Evolutionary conservation across 2,797 vertebrate species (phyloP).

Genomic region (Ceryle rudis): DNA sequence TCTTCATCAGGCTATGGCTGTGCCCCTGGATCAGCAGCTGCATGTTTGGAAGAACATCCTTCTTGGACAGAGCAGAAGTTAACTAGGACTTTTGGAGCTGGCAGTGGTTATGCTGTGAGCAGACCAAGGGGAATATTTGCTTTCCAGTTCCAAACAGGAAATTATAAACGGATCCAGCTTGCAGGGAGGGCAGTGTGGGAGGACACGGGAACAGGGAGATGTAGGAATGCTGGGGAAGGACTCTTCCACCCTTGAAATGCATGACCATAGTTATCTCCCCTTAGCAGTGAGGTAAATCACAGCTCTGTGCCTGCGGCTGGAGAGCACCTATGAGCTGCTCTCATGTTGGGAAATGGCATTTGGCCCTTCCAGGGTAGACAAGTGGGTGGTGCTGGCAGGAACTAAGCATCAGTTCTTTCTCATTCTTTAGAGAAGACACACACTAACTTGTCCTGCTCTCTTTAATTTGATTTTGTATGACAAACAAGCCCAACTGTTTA

Average conservation of each 20-base stretch:
- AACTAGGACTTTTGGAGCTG: neutral
- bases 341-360: neutral
- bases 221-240: neutral
- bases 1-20: neutral
- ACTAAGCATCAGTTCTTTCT: neutral
- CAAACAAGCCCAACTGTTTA: neutral
- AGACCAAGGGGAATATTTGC: neutral
- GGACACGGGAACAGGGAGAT: neutral
- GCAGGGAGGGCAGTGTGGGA: neutral
- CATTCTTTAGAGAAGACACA: neutral
- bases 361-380: neutral
- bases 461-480: neutral
- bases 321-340: neutral
- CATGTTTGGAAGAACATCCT: neutral
- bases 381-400: neutral
- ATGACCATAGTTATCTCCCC: neutral
- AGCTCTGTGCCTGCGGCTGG: neutral
- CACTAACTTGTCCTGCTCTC: neutral
- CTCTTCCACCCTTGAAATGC: neutral
- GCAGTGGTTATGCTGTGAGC: neutral
- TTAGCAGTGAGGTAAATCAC: neutral
- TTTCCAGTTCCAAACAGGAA: neutral
- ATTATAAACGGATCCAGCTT: neutral
- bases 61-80: neutral
- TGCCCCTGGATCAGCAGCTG: neutral